Percentiles rank a stretch among this genome's conserved stretches.
These are phyloP conservation scores for Pseudococcus jackbeardsleyi DNA, from an alignment of 2,888 invertebrate species.

Conservation along the genomic window DNA sequence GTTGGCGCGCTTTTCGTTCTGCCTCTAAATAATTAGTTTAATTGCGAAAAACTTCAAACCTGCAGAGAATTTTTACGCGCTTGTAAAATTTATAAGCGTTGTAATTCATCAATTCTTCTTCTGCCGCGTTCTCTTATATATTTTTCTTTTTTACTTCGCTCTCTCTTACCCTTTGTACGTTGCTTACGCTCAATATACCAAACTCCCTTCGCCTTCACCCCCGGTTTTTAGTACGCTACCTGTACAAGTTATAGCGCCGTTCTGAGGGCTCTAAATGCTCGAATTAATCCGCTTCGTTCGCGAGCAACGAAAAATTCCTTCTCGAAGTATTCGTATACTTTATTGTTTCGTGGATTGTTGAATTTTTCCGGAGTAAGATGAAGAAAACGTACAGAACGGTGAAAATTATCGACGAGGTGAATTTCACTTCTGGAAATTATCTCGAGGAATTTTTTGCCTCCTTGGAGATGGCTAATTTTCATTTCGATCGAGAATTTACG, in stretches of 20 bases:
- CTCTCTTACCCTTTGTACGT: not conserved
- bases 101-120: slow-evolving; percentile 34
- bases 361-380: not conserved
- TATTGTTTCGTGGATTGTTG: not conserved
- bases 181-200: not conserved
- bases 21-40: slow-evolving; percentile 32
- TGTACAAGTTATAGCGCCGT: not conserved
- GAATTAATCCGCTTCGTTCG: slow-evolving; percentile 13
- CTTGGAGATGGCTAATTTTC: too few relatives aligned
- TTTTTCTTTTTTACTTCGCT: slow-evolving; percentile 3
- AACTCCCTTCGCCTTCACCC: too few relatives aligned
- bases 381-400: too few relatives aligned
- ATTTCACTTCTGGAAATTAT: too few relatives aligned
- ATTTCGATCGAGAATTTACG: too few relatives aligned
- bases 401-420: too few relatives aligned
- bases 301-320: not conserved
- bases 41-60: slow-evolving; percentile 34
- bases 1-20: slow-evolving; percentile 9
- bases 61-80: slow-evolving; percentile 32
- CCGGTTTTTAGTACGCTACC: not conserved
- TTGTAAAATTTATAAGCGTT: slow-evolving; percentile 18
- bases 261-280: not conserved
- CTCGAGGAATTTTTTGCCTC: too few relatives aligned
- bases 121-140: not conserved
- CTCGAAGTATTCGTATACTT: not conserved